Evolutionary conservation across 2,888 invertebrate species (phyloP), one percentile per base, ranked within the genome.

Genomic region (Podotricha telesiphe): DNA sequence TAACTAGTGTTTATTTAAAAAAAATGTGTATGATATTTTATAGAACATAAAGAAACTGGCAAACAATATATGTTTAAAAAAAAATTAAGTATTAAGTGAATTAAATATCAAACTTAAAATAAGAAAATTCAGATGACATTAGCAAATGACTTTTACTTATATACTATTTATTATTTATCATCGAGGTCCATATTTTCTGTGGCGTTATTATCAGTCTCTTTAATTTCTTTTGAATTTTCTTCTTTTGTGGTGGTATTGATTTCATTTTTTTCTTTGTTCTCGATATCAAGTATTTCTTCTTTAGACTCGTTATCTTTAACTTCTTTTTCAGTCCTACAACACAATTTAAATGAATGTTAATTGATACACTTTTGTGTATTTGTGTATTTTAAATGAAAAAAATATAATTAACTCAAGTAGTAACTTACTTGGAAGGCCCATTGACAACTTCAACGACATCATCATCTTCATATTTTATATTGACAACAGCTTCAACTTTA

Each of bases 401-500:
- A n/a, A n/a, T n/a, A n/a, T n/a, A n/a, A n/a, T 28, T 28, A 28
- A 28, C 37, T 37, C 15, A 15, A 40, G 59, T 7, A n/a, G 19
- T 2, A 19, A 70, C 88, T 86, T 74, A 91, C 90, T 86, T 87
- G 13, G 79, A 59, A 1, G 89, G 85, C 53, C 92, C 93, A 77
- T 93, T 93, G 15, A 87, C 83, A 22, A 91, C 82, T 82, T 93
- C 93, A 0, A 91, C 87, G 0, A 91, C 91, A 72, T 93, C 93
- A 66, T 93, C 93, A 62, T 93, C 93, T 76, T 93, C 92, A 73
- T 89, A 91, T 73, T 93, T 93, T 64, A 93, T 93, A 77, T 92
- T 93, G 64, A 93, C 86, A 1, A 95, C 94, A 0, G 94, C 94
- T 73, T 94, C 94, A 19, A 94, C 94, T 82, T 94, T 95, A 20